Conservation (phyloP, 2,113 vertebrate genomes). For the Gorsachius goisagi region DNA sequence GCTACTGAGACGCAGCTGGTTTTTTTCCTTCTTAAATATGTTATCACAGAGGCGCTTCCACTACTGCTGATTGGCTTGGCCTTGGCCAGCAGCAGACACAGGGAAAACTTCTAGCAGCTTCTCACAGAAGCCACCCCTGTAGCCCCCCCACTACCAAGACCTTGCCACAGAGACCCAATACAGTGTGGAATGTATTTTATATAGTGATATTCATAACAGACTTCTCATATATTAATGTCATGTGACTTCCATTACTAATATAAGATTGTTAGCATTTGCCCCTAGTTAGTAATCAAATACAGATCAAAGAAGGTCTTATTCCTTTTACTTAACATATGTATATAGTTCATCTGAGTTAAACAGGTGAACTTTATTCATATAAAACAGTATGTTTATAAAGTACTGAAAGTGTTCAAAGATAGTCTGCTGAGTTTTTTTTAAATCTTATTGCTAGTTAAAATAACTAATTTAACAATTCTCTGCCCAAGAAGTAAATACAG, state of each 20-base stretch:
- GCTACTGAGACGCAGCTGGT: too few relatives aligned
- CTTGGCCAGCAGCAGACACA: too few relatives aligned
- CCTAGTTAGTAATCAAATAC: not conserved
- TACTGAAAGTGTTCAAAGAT: not conserved
- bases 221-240: not conserved
- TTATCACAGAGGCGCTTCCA: too few relatives aligned
- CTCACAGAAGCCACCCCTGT: too few relatives aligned
- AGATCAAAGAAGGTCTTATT: not conserved
- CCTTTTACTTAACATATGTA: not conserved
- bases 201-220: not conserved
- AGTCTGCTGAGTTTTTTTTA: not conserved
- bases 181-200: not conserved
- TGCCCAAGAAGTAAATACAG: not conserved
- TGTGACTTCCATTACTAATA: not conserved
- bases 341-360: not conserved
- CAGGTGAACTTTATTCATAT: too few relatives aligned
- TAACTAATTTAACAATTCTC: not conserved
- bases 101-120: too few relatives aligned
- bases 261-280: not conserved
- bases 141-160: too few relatives aligned
- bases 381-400: not conserved
- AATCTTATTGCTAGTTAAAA: not conserved
- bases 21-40: too few relatives aligned
- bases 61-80: too few relatives aligned
- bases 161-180: too few relatives aligned